Conservation (phyloP, 2,113 vertebrate species). For the Labrus mixtus region DNA sequence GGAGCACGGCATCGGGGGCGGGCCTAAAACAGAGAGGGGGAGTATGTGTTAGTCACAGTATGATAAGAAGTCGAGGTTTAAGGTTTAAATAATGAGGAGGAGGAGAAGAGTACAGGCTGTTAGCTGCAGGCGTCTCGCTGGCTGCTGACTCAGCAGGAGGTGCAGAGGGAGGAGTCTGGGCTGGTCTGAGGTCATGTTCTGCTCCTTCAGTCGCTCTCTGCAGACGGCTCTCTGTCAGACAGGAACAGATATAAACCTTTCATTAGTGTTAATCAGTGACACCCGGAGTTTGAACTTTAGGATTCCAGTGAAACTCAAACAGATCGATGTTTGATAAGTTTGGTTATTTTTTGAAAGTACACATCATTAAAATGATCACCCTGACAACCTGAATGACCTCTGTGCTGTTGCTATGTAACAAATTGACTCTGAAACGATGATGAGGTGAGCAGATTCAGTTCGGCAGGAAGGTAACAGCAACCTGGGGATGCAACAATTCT, state of each 20-base stretch:
- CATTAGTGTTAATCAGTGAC: too few relatives aligned
- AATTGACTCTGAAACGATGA: too few relatives aligned
- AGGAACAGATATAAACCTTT: background rate
- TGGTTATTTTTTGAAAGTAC: too few relatives aligned
- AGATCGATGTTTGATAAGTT: too few relatives aligned
- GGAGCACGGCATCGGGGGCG: constrained; percentile 52
- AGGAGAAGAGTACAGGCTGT: constrained; percentile 46
- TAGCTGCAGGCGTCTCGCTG: background rate
- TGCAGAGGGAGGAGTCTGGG: constrained; percentile 33
- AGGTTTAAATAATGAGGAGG: background rate
- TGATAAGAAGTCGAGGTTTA: background rate
- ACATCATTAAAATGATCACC: too few relatives aligned
- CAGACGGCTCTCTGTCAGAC: constrained; percentile 47
- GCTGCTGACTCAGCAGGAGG: constrained; percentile 23
- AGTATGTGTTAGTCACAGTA: background rate
- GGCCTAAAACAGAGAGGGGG: constrained; percentile 13
- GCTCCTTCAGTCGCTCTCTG: constrained; percentile 28
- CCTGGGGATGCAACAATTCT: too few relatives aligned
- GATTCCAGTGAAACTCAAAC: too few relatives aligned
- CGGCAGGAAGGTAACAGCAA: too few relatives aligned
- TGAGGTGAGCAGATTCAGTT: too few relatives aligned
- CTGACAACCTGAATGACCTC: too few relatives aligned
- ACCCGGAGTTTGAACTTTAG: too few relatives aligned
- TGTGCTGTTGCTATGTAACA: too few relatives aligned
- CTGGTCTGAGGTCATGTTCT: constrained; percentile 16